Base-by-base conservation (phyloP, 1,140 invertebrate species). In the Leptopilina clavipes region DNA sequence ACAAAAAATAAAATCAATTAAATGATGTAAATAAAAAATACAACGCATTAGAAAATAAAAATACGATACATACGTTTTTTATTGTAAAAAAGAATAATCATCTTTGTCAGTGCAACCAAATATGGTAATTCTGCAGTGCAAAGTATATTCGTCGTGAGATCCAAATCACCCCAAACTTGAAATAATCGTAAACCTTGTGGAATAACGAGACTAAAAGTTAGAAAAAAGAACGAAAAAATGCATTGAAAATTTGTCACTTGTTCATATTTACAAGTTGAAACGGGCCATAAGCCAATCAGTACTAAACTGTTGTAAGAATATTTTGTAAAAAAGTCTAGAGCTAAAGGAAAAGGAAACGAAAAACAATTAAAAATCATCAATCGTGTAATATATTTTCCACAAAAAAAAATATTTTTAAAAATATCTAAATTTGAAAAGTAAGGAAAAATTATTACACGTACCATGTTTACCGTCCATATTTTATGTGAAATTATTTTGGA, bases 91-190 rank as follows among this genome's bases (percentile, higher is more conserved):
- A 83, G 74, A 8, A 45, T 22, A 14, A 76, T 22, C 0, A 56
- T 71, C 12, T 83, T 83, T 17, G 81, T 8, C 1, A 81, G 0
- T 0, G 72, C 52, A 25, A 81, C 70, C 0, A 44, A 59, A 40
- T 78, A 40, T 0, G 77, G 52, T 22, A 83, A 6, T 1, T 83
- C 82, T 10, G 3, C 77, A 9, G 73, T 40, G 0, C 77, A 75
- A 0, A 84, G 48, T 19, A 83, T 81, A 19, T 83, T 81, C 0
- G 77, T 18, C 25, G 78, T n/a, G 17, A 54, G 12, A 2, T 82
- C 48, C 8, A 83, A 37, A 25, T 83, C 72, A 1, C 48, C 22
- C 54, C 45, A 75, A 3, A 81, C 56, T 1, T 37, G 18, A 0
- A 22, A 5, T 3, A 83, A 22, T 48, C 81, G 73, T 8, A 65